A percentile compares a stretch with the other conserved stretches of the same genome.
Conservation (phyloP, 2,888 invertebrate species). For the Macaria liturata region DNA sequence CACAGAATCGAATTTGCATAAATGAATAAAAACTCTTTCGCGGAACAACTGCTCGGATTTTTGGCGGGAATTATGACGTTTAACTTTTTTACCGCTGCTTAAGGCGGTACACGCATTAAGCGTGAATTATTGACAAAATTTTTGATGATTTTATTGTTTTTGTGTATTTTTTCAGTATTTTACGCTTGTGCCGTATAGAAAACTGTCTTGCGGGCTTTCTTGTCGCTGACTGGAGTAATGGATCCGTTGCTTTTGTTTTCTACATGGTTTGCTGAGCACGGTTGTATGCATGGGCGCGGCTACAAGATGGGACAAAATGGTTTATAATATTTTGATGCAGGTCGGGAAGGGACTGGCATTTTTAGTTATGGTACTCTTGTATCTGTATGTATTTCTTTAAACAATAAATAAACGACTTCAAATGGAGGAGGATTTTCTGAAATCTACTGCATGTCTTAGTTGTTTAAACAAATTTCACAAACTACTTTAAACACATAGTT, state of each 20-base stretch:
- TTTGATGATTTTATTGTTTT: constrained; percentile 2
- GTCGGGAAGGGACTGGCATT: too few relatives aligned
- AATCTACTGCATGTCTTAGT: neutral
- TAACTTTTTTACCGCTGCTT: constrained; percentile 16
- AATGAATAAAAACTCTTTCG: constrained; percentile 6
- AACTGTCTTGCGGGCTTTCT: constrained; percentile 70
- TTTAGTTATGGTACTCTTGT: too few relatives aligned
- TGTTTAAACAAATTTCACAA: too few relatives aligned
- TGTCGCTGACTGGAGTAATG: constrained; percentile 74
- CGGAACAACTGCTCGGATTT: neutral
- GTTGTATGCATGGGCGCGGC: constrained; percentile 56
- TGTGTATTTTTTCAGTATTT: constrained; percentile 13
- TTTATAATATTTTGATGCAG: constrained; percentile 11
- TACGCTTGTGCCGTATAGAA: constrained; percentile 45
- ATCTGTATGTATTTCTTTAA: too few relatives aligned
- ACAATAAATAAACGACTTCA: too few relatives aligned
- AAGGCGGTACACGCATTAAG: neutral
- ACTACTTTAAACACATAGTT: too few relatives aligned
- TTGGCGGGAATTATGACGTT: constrained; percentile 15
- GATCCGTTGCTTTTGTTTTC: constrained; percentile 78
- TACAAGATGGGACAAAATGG: constrained; percentile 24
- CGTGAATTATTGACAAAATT: neutral
- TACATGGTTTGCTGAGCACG: constrained; percentile 75
- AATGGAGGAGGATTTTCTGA: neutral
- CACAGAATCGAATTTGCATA: constrained; percentile 10